Evolutionary conservation across 2,797 vertebrate species (phyloP).

Genomic region (Petrocephalus schoutedeni): DNA sequence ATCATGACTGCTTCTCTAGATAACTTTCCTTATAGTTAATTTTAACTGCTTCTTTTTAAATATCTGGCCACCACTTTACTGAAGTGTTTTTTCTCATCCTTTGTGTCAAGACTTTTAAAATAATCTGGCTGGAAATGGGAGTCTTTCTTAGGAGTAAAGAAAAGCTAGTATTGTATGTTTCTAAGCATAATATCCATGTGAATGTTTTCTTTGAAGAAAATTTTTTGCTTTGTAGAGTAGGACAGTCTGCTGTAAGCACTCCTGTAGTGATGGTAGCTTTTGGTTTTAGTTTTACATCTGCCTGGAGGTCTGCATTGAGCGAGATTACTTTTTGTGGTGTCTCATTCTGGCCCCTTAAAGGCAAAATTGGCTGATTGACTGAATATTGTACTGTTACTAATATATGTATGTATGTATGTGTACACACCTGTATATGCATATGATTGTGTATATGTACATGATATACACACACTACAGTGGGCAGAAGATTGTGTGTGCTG

Average conservation of each 20-base stretch:
- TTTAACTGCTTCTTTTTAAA: constrained; percentile 45
- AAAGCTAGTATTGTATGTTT: constrained; percentile 37
- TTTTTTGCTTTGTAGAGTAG: constrained; percentile 48
- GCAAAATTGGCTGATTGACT: constrained; percentile 32
- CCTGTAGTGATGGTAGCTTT: constrained; percentile 47
- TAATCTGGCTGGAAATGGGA: constrained; percentile 29
- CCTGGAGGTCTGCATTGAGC: constrained; percentile 30
- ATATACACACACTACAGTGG: constrained; percentile 30
- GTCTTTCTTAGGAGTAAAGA: constrained; percentile 18
- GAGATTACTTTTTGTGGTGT: constrained; percentile 43
- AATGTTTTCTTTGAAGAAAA: constrained; percentile 42
- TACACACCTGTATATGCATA: constrained; percentile 24
- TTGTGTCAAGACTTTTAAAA: constrained; percentile 13
- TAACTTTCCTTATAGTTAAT: constrained; percentile 36
- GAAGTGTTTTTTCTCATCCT: constrained; percentile 32
- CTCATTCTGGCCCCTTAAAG: constrained; percentile 54
- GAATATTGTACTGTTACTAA: constrained; percentile 44
- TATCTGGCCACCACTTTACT: constrained; percentile 35
- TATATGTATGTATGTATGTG: constrained; percentile 33
- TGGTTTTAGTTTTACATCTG: constrained; percentile 33
- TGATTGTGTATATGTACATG: constrained; percentile 18
- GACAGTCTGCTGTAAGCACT: constrained; percentile 57
- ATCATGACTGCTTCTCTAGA: constrained; percentile 13
- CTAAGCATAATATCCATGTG: constrained; percentile 3
- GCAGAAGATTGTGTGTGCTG: background rate